Evolutionary conservation across 1,140 invertebrate genomes (phyloP), one percentile per base, ranked within the genome.

Genomic region (Babylonia areolata): DNA sequence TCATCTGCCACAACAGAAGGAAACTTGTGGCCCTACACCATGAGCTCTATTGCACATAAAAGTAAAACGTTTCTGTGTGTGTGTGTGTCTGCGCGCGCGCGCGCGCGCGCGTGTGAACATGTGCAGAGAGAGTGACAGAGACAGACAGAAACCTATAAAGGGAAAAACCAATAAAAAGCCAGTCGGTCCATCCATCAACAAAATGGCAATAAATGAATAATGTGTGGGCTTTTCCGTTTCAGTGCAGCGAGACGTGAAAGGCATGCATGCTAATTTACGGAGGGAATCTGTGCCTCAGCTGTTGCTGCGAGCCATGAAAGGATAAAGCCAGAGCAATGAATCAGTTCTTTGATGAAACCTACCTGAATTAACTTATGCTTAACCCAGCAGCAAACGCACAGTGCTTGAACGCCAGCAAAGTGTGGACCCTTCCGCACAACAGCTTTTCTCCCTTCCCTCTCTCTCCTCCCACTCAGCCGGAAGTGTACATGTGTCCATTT

Each of bases 401-500:
- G n/a, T n/a, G n/a, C n/a, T 6, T 3, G 37, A 11, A 28, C 28
- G 37, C 39, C 39, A 23, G n/a, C 35, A 17, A 79, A 3, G n/a
- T 12, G 31, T 31, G 6, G 33, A 35, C 33, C 9, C n/a, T 11
- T 31, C 9, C 23, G 6, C 35, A 75, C 71, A 35, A 9, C 31
- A 12, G 71, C 71, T 9, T 6, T 35, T 15, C 51, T n/a, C 5
- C 17, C 20, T 17, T 42, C 51, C 31, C 12, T 40, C n/a, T 2
- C 12, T 6, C 15, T 37, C 31, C 37, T 12, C 31, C 20, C 17
- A 33, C 20, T n/a, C n/a, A 6, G 28, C 81, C 81, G 78, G 78
- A 83, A 83, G 81, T 83, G 69, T 83, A 83, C 81, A 83, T 83
- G 54, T 83, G 54, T 83, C 58, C 23, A 71, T 64, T 28, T n/a